Conservation (phyloP, 2,888 invertebrate genomes). For the Epinotia demarniana region DNA sequence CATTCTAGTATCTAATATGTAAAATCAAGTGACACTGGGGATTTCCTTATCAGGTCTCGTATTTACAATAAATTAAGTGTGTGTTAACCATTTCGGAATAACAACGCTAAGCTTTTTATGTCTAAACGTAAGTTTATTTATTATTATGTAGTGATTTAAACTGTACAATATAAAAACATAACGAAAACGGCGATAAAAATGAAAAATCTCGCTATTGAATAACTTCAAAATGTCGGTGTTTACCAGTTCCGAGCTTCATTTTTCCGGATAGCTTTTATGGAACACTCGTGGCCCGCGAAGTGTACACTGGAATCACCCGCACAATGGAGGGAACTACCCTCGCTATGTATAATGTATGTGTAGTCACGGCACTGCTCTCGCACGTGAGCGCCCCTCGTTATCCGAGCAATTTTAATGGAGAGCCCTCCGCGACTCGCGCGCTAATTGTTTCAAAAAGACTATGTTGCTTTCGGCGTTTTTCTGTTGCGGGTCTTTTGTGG, state of each 20-base stretch:
- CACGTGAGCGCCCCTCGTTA: constrained; percentile 63
- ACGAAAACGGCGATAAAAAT: background rate
- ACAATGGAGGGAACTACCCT: constrained; percentile 63
- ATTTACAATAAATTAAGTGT: background rate
- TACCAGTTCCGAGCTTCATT: background rate
- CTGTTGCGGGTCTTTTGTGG: constrained; percentile 26
- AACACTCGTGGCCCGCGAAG: constrained; percentile 45
- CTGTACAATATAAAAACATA: background rate
- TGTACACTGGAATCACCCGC: constrained; percentile 61
- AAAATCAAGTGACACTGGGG: background rate
- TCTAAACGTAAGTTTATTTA: background rate
- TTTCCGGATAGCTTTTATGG: constrained; percentile 15
- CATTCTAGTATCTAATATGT: too few relatives aligned
- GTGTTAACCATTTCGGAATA: background rate
- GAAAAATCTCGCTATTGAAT: background rate
- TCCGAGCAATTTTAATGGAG: constrained; percentile 74
- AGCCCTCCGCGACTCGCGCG: constrained; percentile 59
- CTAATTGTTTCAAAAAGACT: constrained; percentile 73
- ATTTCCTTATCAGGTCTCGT: background rate
- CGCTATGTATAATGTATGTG: constrained; percentile 68
- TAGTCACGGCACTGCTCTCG: constrained; percentile 61
- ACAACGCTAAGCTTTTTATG: background rate
- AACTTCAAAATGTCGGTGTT: background rate
- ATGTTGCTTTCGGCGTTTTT: constrained; percentile 38
- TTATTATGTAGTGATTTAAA: background rate